Conservation (phyloP, 2,888 invertebrate species). For the Reticulitermes lucifugus region DNA sequence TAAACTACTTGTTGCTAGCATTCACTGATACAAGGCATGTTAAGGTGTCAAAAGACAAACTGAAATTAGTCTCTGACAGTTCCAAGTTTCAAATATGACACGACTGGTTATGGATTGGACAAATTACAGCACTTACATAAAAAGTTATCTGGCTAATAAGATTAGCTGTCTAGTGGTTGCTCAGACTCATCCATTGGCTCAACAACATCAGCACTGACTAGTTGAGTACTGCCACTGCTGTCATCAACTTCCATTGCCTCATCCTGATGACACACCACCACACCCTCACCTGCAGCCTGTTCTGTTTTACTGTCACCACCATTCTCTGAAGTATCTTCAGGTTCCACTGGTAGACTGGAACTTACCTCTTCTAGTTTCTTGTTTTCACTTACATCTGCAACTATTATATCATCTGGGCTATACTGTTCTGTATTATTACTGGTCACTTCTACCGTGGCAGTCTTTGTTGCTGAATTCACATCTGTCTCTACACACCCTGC, state of each 20-base stretch:
- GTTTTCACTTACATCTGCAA: not conserved
- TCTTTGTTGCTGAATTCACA: not conserved
- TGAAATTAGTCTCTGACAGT: too few species aligned
- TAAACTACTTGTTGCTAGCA: too few species aligned
- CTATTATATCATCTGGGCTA: too few species aligned
- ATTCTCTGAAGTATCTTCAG: not conserved
- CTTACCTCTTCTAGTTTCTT: not conserved
- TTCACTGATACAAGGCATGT: too few species aligned
- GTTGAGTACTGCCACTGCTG: conserved; percentile 31
- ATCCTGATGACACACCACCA: conserved; percentile 52
- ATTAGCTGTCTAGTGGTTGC: conserved; percentile 47
- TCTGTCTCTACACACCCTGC: not conserved
- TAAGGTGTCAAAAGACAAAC: too few species aligned
- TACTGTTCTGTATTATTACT: not conserved
- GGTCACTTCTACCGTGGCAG: not conserved
- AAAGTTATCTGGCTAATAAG: conserved; percentile 42
- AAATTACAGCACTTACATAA: conserved; percentile 1
- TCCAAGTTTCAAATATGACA: too few species aligned
- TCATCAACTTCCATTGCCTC: conserved; percentile 55
- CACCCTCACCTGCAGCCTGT: not conserved
- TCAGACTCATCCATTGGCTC: conserved; percentile 55
- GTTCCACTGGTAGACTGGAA: not conserved
- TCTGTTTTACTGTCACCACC: not conserved
- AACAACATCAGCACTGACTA: conserved; percentile 50
- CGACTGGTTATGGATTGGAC: too few species aligned